A percentile compares a stretch with the other conserved stretches of the same genome.
phyloP scores from a whole-genome alignment of 30 jellyfish, hydroid and myxozoan genomes.

The Cassiopea xamachana region DNA sequence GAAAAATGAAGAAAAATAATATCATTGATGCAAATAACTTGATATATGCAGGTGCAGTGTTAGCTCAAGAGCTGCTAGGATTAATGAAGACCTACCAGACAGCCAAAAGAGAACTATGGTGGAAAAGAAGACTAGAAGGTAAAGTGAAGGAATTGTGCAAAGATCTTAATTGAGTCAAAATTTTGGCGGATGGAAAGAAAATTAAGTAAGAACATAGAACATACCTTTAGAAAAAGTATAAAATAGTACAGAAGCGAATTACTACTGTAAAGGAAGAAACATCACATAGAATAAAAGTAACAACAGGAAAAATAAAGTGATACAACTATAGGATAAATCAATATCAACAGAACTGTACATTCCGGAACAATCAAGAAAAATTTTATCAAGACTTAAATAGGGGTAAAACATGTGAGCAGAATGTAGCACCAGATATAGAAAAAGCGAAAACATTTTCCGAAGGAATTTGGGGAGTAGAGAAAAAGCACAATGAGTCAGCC shows the following conservation, averaged over 20 bases:
- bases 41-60: no score
- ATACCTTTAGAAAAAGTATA: not conserved
- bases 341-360: constrained; percentile 23
- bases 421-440: constrained; percentile 13
- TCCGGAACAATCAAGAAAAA: constrained; percentile 22
- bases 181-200: not conserved
- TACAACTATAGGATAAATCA: constrained; percentile 19
- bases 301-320: not conserved
- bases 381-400: constrained; percentile 6
- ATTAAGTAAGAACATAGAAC: not conserved
- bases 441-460: constrained; percentile 22
- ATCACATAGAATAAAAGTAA: not conserved
- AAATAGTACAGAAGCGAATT: constrained; percentile 2
- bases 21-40: no score
- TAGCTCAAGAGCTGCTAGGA: no score
- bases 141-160: constrained; percentile 30
- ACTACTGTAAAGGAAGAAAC: constrained; percentile 14
- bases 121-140: constrained; percentile 41
- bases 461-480: constrained; percentile 22
- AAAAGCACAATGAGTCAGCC: not conserved
- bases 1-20: no score
- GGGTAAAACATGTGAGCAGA: not conserved
- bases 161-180: constrained; percentile 24
- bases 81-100: not conserved
- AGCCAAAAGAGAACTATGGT: constrained; percentile 7